Evolutionary conservation across 2,888 invertebrate species (phyloP), one percentile per base, ranked within the genome.

Genomic region (Lycaena phlaeas): DNA sequence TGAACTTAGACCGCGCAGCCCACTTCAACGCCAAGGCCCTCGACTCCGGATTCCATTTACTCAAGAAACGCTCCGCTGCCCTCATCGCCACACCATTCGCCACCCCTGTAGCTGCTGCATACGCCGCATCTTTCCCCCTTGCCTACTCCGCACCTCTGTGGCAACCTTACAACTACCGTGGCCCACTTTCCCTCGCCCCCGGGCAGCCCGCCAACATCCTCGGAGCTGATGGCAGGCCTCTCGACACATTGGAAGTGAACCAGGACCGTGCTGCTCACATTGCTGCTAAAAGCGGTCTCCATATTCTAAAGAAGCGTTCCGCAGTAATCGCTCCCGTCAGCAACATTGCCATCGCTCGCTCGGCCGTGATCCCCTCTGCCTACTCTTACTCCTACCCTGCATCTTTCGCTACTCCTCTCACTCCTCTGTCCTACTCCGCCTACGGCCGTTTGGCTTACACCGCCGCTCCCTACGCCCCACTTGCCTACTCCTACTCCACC

Each of bases 161-260:
- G 43, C 51, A 61, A 27, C 64, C 68, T 7, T 51, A 48, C 49
- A 76, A 77, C 66, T 76, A 75, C 59, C 66, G 72, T 41, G 75
- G 69, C 10, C 78, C 78, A 4, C 58, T 77, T 48, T 79, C 82
- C 10, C 64, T 82, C 40, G 77, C 76, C 0, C 82, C 78, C 6
- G 75, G 79, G 14, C 75, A 78, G 55, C 82, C 81, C 46, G 82
- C 81, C 53, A 74, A 70, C 64, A 65, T 82, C 45, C 56, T 79
- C 41, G 76, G 59, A 2, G 65, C 78, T 22, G 77, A 74, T 51
- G 78, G 82, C 61, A 69, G 77, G 54, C 82, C 82, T 2, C 59
- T 82, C 26, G 82, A 81, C 51, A 82, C 82, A 30, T 50, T 78
- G 53, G 81, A 79, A 31, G 82, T 82, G 25, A 81, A 81, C 65